These are phyloP conservation scores for Macrophya alboannulata DNA, from an alignment of 2,888 invertebrate species.

Conservation along the genomic window DNA sequence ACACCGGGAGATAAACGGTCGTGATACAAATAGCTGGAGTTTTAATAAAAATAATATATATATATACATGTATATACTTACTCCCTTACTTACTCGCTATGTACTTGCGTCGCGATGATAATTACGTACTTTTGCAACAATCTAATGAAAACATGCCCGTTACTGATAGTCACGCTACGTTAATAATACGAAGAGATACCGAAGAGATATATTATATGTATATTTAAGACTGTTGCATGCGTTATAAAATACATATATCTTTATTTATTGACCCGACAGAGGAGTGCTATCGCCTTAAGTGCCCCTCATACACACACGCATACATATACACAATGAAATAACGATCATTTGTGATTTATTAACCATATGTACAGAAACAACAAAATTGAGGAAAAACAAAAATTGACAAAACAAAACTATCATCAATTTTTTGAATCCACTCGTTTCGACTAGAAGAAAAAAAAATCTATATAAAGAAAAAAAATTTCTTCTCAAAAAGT, in stretches of 20 bases:
- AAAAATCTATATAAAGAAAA: neutral
- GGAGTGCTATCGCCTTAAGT: neutral
- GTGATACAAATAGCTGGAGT: neutral
- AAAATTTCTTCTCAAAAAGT: neutral
- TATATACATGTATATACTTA: neutral
- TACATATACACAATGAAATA: neutral
- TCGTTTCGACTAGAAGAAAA: neutral
- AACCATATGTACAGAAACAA: neutral
- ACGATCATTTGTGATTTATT: neutral
- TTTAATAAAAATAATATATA: neutral
- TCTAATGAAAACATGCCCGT: slow-evolving; percentile 60
- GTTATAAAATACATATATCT: neutral
- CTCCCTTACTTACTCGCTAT: neutral
- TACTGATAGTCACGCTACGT: slow-evolving; percentile 53
- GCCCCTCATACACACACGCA: neutral
- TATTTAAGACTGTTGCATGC: neutral
- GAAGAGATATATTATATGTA: no score
- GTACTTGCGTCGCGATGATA: neutral
- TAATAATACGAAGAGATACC: slow-evolving; percentile 9
- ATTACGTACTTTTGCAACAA: slow-evolving; percentile 60
- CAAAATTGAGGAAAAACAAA: neutral
- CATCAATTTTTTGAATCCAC: neutral
- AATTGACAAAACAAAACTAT: no score
- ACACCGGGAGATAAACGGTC: neutral
- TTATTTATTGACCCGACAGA: neutral